Base-by-base conservation (phyloP, 1,140 invertebrate genomes). In the Lasioglossum baleicum region DNA sequence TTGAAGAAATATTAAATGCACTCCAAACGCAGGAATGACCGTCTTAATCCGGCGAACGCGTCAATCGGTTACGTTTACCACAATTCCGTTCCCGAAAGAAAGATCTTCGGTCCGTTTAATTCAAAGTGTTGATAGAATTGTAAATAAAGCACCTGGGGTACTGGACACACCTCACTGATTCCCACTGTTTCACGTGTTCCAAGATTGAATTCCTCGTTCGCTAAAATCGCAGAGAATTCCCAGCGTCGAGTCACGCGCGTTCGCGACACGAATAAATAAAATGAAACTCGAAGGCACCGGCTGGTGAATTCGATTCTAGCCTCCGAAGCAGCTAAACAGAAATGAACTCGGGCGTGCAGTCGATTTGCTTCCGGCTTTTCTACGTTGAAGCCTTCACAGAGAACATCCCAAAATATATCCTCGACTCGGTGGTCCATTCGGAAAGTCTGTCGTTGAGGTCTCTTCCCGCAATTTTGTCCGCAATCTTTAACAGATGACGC, bases 191-290 rank as follows among this genome's bases (percentile, higher is more conserved):
- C 56, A 58, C 20, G 56, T 20, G 56, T 58, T 58, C 20, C 56
- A 58, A 58, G 56, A 58, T 58, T 58, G 20, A 58, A 58, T 58
- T 58, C 56, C 56, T n/a, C n/a, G 56, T 58, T n/a, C n/a, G 56
- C 20, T 58, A 58, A 58, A 58, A 58, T 58, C 56, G 56, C n/a
- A 7, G 20, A n/a, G n/a, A 58, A 53, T 53, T 53, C 20, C n/a
- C 56, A 20, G 6, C 51, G 6, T 53, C 51, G 56, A 58, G 56
- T 58, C 56, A 58, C 56, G 56, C 17, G 56, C 56, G 17, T 8
- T 7, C 56, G 8, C 56, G 20, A 58, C 56, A 20, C 17, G 17
- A 58, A 58, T 58, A 58, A 58, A 58, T 58, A 58, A 58, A 58
- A 58, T n/a, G 56, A 58, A n/a, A 58, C 56, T 58, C 7, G 56